phyloP scores from a whole-genome alignment of 2,888 invertebrate species.

The Apodemia duryi region DNA sequence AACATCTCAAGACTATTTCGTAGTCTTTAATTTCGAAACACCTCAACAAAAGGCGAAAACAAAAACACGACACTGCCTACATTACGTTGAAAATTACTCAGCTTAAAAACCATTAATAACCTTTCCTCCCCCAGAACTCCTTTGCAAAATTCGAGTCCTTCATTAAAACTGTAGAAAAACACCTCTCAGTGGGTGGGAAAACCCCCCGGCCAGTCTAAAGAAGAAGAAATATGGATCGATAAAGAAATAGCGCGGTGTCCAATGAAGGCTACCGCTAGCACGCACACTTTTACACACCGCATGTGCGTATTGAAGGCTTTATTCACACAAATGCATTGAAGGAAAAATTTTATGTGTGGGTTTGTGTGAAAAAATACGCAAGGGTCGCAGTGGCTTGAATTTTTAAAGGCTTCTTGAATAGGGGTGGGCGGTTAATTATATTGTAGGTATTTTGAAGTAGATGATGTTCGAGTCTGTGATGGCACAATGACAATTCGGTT shows the following conservation, averaged over 20 bases:
- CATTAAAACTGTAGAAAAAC: constrained; percentile 79
- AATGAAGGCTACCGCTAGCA: constrained; percentile 71
- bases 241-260: constrained; percentile 78
- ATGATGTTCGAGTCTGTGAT: too few species aligned
- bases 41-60: constrained; percentile 40
- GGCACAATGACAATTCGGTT: too few species aligned
- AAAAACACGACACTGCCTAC: constrained; percentile 47
- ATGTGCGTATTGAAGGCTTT: constrained; percentile 39
- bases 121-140: constrained; percentile 54
- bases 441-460: background rate
- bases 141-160: constrained; percentile 62
- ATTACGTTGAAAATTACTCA: constrained; percentile 64
- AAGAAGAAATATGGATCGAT: constrained; percentile 81
- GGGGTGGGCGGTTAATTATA: constrained; percentile 15
- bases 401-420: constrained; percentile 23
- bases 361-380: constrained; percentile 38
- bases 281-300: constrained; percentile 46
- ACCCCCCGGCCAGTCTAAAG: constrained; percentile 63
- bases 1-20: constrained; percentile 10
- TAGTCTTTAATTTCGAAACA: constrained; percentile 20
- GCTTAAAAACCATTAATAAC: constrained; percentile 77
- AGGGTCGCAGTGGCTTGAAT: constrained; percentile 24
- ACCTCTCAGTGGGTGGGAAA: constrained; percentile 44
- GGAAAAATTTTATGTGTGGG: constrained; percentile 43
- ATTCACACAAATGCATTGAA: constrained; percentile 37